A percentile compares a stretch with the other conserved stretches of the same genome.
Conservation (phyloP, 2,797 vertebrate genomes). For the Propithecus deckenii region DNA sequence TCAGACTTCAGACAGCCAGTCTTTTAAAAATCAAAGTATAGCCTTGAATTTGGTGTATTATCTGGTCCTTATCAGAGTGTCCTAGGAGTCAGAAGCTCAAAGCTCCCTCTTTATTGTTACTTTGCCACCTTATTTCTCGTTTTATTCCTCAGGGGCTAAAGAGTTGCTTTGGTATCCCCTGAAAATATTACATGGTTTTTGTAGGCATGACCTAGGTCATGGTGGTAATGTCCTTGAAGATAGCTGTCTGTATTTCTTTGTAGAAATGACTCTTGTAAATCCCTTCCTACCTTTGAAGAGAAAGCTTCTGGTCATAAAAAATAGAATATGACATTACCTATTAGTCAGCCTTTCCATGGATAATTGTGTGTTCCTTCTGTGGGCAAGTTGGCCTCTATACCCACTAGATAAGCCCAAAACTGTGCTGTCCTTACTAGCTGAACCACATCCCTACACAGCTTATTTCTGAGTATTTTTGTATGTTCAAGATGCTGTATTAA, state of each 20-base stretch:
- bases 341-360: background rate
- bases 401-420: background rate
- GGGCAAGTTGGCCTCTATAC: background rate
- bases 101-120: background rate
- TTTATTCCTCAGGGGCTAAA: slow-evolving; percentile 13
- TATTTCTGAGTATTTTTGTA: background rate
- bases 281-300: background rate
- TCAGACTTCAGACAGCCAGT: slow-evolving; percentile 10
- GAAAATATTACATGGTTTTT: background rate
- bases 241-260: background rate
- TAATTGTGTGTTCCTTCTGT: background rate
- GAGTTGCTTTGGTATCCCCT: background rate
- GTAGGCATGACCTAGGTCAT: background rate
- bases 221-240: background rate
- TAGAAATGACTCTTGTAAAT: background rate
- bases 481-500: background rate
- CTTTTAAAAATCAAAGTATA: slow-evolving; percentile 48
- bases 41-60: slow-evolving; percentile 36
- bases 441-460: background rate
- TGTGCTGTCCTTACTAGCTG: background rate
- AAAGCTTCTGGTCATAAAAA: background rate
- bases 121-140: background rate
- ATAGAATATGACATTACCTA: background rate
- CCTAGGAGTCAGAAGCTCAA: background rate
- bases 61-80: background rate